Evolutionary conservation across 2,797 vertebrate species (phyloP).

Genomic region (Leptodactylus fallax): DNA sequence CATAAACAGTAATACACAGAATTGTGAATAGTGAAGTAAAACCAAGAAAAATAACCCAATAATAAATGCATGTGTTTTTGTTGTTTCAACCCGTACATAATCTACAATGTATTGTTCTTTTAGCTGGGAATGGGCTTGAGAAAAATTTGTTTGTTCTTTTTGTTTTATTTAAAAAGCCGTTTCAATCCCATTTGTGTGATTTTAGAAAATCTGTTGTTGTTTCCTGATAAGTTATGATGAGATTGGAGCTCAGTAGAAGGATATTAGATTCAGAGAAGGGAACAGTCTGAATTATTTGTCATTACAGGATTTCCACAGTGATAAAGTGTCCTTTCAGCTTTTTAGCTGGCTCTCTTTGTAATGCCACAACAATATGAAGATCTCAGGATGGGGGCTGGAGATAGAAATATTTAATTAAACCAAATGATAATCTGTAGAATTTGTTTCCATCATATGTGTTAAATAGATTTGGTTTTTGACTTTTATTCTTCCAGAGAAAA

Average conservation of each 20-base stretch:
- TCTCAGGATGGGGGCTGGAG: not conserved
- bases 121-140: not conserved
- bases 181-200: slow-evolving; percentile 25
- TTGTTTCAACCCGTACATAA: not conserved
- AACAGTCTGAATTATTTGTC: slow-evolving; percentile 37
- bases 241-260: slow-evolving; percentile 31
- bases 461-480: not conserved
- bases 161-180: slow-evolving; percentile 11
- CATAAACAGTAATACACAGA: not conserved
- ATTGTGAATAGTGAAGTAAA: not conserved
- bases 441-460: not conserved
- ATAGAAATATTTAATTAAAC: not conserved
- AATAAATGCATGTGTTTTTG: not conserved
- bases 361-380: not conserved
- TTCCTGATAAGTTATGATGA: slow-evolving; percentile 33
- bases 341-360: slow-evolving; percentile 27
- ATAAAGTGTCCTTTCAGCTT: slow-evolving; percentile 48
- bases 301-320: slow-evolving; percentile 49
- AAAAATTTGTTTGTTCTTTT: slow-evolving; percentile 20
- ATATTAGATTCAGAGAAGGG: slow-evolving; percentile 41
- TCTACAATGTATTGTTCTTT: not conserved
- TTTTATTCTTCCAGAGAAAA: not conserved
- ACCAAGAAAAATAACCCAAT: not conserved
- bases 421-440: slow-evolving; percentile 1
- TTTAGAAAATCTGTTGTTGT: slow-evolving; percentile 37